Conservation (phyloP, 2,888 invertebrate genomes). For the Caenorhabditis angaria region DNA sequence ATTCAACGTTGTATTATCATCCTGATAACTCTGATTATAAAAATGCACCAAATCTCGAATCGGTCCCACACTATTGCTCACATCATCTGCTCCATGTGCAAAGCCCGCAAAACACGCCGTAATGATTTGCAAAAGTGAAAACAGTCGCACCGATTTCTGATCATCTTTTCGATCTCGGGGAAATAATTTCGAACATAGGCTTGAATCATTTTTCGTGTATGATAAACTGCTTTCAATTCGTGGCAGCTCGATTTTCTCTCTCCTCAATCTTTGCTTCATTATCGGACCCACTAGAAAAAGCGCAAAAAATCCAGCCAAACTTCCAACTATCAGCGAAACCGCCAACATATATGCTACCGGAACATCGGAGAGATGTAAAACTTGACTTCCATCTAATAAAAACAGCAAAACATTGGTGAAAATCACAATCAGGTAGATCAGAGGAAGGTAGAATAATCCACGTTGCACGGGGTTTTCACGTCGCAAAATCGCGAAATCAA, state of each 20-base stretch:
- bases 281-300: slow-evolving; percentile 31
- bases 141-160: slow-evolving; percentile 75
- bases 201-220: slow-evolving; percentile 10
- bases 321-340: slow-evolving; percentile 79
- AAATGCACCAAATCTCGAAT: slow-evolving; percentile 28
- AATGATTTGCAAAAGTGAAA: slow-evolving; percentile 92
- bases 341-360: slow-evolving; percentile 82
- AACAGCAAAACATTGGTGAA: slow-evolving; percentile 91
- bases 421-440: slow-evolving; percentile 91
- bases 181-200: not conserved
- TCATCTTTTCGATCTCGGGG: slow-evolving; percentile 48
- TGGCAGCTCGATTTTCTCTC: slow-evolving; percentile 20
- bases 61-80: slow-evolving; percentile 73
- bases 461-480: slow-evolving; percentile 52
- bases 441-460: slow-evolving; percentile 85
- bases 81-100: slow-evolving; percentile 98
- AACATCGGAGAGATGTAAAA: slow-evolving; percentile 75
- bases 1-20: slow-evolving; percentile 22
- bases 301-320: slow-evolving; percentile 74
- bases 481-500: slow-evolving; percentile 76
- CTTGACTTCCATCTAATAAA: slow-evolving; percentile 83
- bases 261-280: slow-evolving; percentile 25
- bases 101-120: slow-evolving; percentile 97
- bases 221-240: slow-evolving; percentile 29
- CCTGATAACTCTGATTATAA: slow-evolving; percentile 35